Percentiles rank a stretch among this genome's conserved stretches.
These are phyloP conservation scores for Phyllopteryx taeniolatus DNA, from an alignment of 2,113 vertebrate genomes.

Conservation along the genomic window DNA sequence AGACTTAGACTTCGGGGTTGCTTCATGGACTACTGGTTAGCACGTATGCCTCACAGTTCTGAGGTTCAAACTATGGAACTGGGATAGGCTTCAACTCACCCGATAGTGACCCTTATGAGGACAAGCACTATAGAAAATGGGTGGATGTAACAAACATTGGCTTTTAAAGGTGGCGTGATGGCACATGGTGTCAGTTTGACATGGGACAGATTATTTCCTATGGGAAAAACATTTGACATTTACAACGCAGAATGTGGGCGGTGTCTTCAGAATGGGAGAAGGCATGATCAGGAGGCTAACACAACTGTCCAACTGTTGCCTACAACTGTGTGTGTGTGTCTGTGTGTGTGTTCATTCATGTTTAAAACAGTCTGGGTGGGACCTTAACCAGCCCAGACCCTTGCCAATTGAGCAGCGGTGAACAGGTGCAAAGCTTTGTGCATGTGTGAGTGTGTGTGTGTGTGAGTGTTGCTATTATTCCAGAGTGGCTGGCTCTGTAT, in stretches of 20 bases:
- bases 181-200: not conserved
- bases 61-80: not conserved
- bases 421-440: slow-evolving; percentile 71
- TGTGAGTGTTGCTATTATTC: slow-evolving; percentile 65
- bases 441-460: slow-evolving; percentile 33
- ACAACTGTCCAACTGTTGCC: slow-evolving; percentile 66
- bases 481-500: slow-evolving; percentile 68
- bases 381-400: slow-evolving; percentile 35
- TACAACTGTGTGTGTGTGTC: slow-evolving; percentile 24
- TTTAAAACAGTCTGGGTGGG: slow-evolving; percentile 20
- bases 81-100: not conserved
- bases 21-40: too few species aligned
- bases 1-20: too few species aligned
- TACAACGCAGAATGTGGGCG: not conserved
- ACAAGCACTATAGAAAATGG: not conserved
- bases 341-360: slow-evolving; percentile 20
- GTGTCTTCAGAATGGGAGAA: slow-evolving; percentile 36
- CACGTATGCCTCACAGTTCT: too few species aligned
- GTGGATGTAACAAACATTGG: not conserved
- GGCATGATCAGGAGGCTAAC: slow-evolving; percentile 48
- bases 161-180: not conserved
- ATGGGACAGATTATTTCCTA: not conserved
- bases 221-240: not conserved
- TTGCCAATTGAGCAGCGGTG: slow-evolving; percentile 64
- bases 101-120: not conserved